These are phyloP conservation scores for Sinocyclocheilus rhinocerous DNA, from an alignment of 2,113 vertebrate species.

Conservation along the genomic window DNA sequence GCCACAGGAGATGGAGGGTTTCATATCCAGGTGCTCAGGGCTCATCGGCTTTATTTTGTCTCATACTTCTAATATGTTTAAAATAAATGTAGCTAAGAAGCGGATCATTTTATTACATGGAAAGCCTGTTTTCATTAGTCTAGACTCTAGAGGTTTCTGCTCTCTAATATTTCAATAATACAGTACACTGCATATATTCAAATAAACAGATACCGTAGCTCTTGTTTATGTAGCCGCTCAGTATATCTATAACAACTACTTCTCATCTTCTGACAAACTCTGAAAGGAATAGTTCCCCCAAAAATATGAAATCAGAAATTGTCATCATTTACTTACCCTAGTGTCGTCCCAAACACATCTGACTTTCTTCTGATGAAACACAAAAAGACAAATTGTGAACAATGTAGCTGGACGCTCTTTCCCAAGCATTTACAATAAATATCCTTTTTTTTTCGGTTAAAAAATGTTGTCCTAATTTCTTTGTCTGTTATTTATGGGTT, in stretches of 20 bases:
- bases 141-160: background rate
- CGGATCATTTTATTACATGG: background rate
- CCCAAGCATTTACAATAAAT: too few relatives aligned
- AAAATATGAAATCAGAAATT: background rate
- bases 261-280: background rate
- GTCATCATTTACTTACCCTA: background rate
- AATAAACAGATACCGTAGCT: background rate
- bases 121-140: background rate
- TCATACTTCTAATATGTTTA: background rate
- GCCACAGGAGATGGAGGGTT: conserved; percentile 3
- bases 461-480: too few relatives aligned
- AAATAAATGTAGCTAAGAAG: conserved; percentile 2
- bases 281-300: background rate
- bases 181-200: background rate
- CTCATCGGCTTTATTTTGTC: conserved; percentile 14
- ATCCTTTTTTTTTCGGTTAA: too few relatives aligned
- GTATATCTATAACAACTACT: too few relatives aligned
- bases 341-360: too few relatives aligned
- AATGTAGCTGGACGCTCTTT: too few relatives aligned
- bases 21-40: background rate
- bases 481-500: background rate
- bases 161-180: background rate
- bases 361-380: too few relatives aligned
- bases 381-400: too few relatives aligned
- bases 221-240: too few relatives aligned